A percentile compares a stretch with the other conserved stretches of the same genome.
phyloP scores from a whole-genome alignment of 2,797 vertebrate species.

The Coranthus polyacanthus region DNA sequence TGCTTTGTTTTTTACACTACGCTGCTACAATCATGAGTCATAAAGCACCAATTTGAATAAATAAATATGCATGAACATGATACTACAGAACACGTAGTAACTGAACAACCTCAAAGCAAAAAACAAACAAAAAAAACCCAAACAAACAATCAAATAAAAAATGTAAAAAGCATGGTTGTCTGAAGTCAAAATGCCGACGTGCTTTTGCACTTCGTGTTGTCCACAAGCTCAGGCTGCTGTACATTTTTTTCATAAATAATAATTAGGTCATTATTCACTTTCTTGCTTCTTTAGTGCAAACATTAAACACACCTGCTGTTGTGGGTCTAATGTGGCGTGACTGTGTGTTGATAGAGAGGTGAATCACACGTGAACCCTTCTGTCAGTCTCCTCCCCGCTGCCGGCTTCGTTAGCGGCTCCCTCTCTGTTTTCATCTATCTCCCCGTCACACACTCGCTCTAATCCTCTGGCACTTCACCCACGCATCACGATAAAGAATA shows the following conservation, averaged over 20 bases:
- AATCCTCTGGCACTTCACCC: slow-evolving; percentile 70
- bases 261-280: slow-evolving; percentile 14
- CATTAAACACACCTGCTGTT: slow-evolving; percentile 36
- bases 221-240: not conserved
- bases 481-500: slow-evolving; percentile 64
- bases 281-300: slow-evolving; percentile 6
- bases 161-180: no score
- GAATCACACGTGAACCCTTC: slow-evolving; percentile 52
- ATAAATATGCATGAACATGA: no score
- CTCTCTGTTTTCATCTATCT: slow-evolving; percentile 52
- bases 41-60: no score
- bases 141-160: no score
- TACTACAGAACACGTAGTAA: no score
- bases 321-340: slow-evolving; percentile 33
- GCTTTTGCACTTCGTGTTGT: not conserved
- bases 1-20: no score
- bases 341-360: slow-evolving; percentile 50
- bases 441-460: slow-evolving; percentile 56
- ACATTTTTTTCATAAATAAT: slow-evolving; percentile 6
- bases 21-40: no score
- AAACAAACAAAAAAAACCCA: no score
- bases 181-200: no score
- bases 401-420: slow-evolving; percentile 45
- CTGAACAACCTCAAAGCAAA: no score
- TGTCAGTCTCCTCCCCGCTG: slow-evolving; percentile 61